Percentiles rank a stretch among this genome's conserved stretches.
phyloP scores from a whole-genome alignment of 2,888 invertebrate species.

The Lacanobia oleracea region DNA sequence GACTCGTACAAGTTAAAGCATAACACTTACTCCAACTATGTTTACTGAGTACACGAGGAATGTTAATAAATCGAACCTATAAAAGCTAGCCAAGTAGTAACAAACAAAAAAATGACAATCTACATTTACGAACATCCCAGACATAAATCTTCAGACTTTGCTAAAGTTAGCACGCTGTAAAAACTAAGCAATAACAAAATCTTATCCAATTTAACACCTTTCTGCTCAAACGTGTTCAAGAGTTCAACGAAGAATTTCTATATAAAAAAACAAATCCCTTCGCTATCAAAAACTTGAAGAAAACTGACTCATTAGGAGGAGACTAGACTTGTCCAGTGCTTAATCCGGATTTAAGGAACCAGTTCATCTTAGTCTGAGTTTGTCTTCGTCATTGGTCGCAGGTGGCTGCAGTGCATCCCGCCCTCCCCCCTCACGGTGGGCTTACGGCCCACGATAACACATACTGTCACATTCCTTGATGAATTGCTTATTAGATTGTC shows the following conservation, averaged over 20 bases:
- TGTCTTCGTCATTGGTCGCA: constrained; percentile 82
- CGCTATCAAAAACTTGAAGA: constrained; percentile 75
- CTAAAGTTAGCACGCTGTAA: constrained; percentile 52
- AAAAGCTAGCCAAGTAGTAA: neutral
- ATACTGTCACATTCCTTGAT: constrained; percentile 87
- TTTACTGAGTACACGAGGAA: neutral
- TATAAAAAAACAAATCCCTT: constrained; percentile 43
- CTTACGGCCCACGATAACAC: constrained; percentile 79
- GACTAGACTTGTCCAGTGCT: constrained; percentile 77
- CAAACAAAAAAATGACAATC: constrained; percentile 12
- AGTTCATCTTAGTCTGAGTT: constrained; percentile 79
- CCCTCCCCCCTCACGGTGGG: constrained; percentile 45
- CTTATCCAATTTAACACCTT: constrained; percentile 55
- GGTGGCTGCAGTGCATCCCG: constrained; percentile 77
- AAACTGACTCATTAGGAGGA: constrained; percentile 78
- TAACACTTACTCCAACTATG: neutral
- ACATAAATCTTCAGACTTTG: constrained; percentile 46
- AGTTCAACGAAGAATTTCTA: constrained; percentile 30
- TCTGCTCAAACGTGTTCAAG: constrained; percentile 54
- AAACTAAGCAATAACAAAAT: constrained; percentile 48
- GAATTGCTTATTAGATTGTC: constrained; percentile 88
- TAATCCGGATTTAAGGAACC: constrained; percentile 80
- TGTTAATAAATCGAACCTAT: neutral
- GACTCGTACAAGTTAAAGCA: too few relatives aligned
- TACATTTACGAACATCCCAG: constrained; percentile 33